Evolutionary conservation across 2,797 vertebrate genomes (phyloP), one percentile per base, ranked within the genome.

Genomic region (Epinephelus coioides): DNA sequence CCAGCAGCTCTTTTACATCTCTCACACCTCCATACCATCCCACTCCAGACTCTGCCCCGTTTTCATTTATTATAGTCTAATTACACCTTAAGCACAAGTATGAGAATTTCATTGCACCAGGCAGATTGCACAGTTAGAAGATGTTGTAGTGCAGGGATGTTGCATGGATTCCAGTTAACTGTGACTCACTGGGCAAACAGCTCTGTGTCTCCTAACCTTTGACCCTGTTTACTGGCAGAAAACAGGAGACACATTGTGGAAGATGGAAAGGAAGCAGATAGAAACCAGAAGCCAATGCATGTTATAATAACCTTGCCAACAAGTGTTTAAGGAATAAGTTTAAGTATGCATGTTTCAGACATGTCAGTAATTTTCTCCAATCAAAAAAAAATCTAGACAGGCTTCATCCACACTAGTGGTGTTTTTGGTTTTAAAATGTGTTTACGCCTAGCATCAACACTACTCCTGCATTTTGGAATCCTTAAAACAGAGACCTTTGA

Each of bases 1-100:
- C 21, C 65, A 72, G 15, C 71, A 69, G 67, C 72, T 80, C 30
- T 75, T 69, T 76, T 47, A 69, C 17, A 46, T 69, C 64, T 64
- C 67, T 78, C 63, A 78, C 78, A 71, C 74, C 73, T 81, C 68
- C 69, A 67, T 43, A 56, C 30, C 23, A 25, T 66, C 69, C 64
- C 38, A 44, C 73, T 65, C 13, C 40, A 70, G n/a, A 74, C 76
- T 69, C 27, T n/a, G 30, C 30, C 10, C 18, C 38, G 19, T 77
- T 86, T 73, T 75, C 47, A 85, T 73, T 83, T 76, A 73, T 86
- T 56, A 55, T 76, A 23, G 4, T 78, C 50, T 87, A 90, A 91
- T 88, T 86, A 68, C 53, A 68, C 53, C 66, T 61, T 54, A 1
- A 70, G 53, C 70, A 55, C 30, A 9, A 54, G 14, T n/a, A 53